phyloP scores from a whole-genome alignment of 2,888 invertebrate genomes.

The Cephus sareptanus region DNA sequence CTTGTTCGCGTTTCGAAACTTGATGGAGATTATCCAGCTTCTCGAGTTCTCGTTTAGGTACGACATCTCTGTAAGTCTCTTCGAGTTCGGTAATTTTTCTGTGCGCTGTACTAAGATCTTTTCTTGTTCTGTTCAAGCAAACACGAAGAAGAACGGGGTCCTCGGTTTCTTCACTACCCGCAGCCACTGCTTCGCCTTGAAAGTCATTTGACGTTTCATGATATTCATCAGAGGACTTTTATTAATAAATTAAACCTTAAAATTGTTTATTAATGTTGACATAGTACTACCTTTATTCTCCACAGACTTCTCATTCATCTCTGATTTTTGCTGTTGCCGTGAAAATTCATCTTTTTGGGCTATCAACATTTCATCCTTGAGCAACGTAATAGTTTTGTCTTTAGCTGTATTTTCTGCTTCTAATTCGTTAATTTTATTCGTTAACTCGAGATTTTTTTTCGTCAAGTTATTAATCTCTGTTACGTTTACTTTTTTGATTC shows the following conservation, averaged over 20 bases:
- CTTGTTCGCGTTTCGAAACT: conserved; percentile 50
- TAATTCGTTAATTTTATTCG: conserved; percentile 39
- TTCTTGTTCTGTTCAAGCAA: conserved; percentile 51
- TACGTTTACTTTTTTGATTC: conserved; percentile 32
- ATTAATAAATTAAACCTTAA: neutral
- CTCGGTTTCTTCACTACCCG: neutral
- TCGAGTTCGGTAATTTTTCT: conserved; percentile 62
- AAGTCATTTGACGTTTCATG: neutral
- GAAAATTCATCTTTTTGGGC: neutral
- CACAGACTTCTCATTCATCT: neutral
- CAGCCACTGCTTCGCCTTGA: neutral
- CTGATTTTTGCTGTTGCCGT: neutral
- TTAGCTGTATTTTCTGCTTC: conserved; percentile 1
- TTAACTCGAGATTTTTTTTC: conserved; percentile 61
- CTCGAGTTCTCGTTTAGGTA: conserved; percentile 67
- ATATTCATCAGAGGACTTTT: neutral
- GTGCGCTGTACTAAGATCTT: conserved; percentile 65
- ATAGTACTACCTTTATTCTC: neutral
- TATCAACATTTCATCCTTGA: neutral
- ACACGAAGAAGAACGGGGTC: conserved; percentile 13
- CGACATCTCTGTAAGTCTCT: conserved; percentile 67
- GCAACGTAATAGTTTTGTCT: neutral
- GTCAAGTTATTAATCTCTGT: conserved; percentile 58
- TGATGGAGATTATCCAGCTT: conserved; percentile 56
- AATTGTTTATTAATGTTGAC: neutral